Base-by-base conservation (phyloP, 2,113 vertebrate species). In the Chaetodon auriga region DNA sequence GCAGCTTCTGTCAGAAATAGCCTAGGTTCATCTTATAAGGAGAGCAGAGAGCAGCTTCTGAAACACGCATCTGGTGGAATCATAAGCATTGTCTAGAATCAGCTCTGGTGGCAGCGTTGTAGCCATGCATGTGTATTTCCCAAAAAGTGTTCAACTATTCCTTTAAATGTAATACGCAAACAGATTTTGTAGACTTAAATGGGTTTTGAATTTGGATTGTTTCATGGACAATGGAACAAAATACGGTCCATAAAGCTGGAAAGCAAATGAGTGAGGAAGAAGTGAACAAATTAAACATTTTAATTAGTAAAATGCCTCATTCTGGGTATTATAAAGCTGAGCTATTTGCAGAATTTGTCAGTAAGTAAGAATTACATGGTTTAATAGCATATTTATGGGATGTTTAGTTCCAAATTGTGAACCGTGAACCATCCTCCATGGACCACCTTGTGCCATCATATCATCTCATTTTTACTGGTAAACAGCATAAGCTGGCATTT, bases 401-500 rank as follows among this genome's bases (percentile, higher is more conserved):
- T 41, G 36, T 73, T 81, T 60, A 73, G 72, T 64, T 63, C 15
- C 48, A 86, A 58, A 83, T 23, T 69, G 45, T 49, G 49, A 78
- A 80, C 30, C 46, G 63, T 86, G 71, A 43, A 62, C 38, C 68
- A 48, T 81, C 73, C 69, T 80, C 68, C 10, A 2, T 11, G 65
- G 80, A 78, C 41, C 70, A 68, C 25, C 68, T 57, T 51, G 61
- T 60, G 70, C 51, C 30, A 25, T 62, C 41, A 46, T 25, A 60
- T 58, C 43, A 14, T 66, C 58, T 30, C 48, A 25, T 85, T 75
- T 81, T 81, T 65, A 69, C 19, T 82, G 69, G 70, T 81, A 58
- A 82, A 80, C 70, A 75, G 73, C 36, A 84, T 43, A 78, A 86
- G 25, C 18, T 82, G 36, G n/a, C 55, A 43, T 80, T 84, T 80